A percentile compares a stretch with the other conserved stretches of the same genome.
phyloP scores from a whole-genome alignment of 2,113 vertebrate genomes.

The Mellivora capensis region DNA sequence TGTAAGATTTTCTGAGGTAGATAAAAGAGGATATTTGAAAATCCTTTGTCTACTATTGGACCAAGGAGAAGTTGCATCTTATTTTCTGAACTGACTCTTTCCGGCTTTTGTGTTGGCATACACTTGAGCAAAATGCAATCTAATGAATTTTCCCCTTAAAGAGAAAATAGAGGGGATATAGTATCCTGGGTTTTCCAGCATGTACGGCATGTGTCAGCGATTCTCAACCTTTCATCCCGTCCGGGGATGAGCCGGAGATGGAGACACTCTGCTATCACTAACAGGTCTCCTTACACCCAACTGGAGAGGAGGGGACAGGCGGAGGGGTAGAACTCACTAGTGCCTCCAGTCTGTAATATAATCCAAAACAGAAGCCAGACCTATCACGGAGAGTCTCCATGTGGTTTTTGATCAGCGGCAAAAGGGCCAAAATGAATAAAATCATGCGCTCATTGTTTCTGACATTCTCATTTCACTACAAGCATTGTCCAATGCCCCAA shows the following conservation, averaged over 20 bases:
- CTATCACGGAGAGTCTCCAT: not conserved
- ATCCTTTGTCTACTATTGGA: not conserved
- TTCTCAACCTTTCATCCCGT: not conserved
- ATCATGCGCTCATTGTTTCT: not conserved
- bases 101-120: not conserved
- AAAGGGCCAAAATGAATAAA: not conserved
- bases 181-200: not conserved
- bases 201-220: rapidly evolving
- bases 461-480: not conserved
- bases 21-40: not conserved
- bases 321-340: not conserved
- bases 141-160: not conserved
- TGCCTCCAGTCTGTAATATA: not conserved
- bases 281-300: not conserved
- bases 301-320: not conserved
- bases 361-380: not conserved
- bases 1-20: not conserved
- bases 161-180: not conserved
- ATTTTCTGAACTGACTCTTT: not conserved
- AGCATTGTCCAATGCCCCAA: not conserved
- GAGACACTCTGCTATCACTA: not conserved
- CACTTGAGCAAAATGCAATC: conserved; percentile 9
- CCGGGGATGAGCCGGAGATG: too few species aligned
- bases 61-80: not conserved
- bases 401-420: not conserved